These are phyloP conservation scores for Brachypodius melanocephalos DNA, from an alignment of 2,113 vertebrate genomes.

Conservation along the genomic window DNA sequence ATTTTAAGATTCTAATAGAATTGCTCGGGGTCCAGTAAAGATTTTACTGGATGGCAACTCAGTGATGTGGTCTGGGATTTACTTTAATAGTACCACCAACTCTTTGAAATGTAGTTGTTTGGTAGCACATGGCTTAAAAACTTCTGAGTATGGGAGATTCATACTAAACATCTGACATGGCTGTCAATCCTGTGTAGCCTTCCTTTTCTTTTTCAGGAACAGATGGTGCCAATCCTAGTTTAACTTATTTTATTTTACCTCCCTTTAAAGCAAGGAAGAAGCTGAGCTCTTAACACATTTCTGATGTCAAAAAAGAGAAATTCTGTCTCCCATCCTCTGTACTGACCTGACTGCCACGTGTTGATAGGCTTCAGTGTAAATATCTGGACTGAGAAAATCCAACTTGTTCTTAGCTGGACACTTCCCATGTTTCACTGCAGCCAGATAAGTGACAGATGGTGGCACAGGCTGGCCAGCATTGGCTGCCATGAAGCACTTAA, in stretches of 20 bases:
- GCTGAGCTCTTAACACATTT: neutral
- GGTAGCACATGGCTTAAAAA: neutral
- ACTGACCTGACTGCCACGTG: conserved; percentile 72
- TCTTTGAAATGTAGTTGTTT: neutral
- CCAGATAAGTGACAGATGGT: conserved; percentile 68
- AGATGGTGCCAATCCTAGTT: neutral
- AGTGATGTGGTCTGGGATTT: neutral
- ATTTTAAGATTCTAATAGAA: neutral
- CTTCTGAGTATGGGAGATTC: neutral
- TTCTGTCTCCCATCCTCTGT: accelerated
- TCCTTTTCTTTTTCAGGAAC: neutral
- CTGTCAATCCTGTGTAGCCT: neutral
- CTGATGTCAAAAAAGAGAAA: neutral
- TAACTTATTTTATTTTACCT: neutral
- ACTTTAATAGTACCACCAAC: neutral
- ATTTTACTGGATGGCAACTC: neutral
- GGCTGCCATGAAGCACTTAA: conserved; percentile 69
- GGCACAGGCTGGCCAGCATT: conserved; percentile 49
- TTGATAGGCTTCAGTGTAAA: conserved; percentile 71
- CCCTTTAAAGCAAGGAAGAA: neutral
- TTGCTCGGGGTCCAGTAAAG: neutral
- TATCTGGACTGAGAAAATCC: conserved; percentile 70
- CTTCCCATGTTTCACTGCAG: neutral
- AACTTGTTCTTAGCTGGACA: conserved; percentile 65
- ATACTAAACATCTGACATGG: neutral